These are phyloP conservation scores for Pantherophis guttatus DNA, from an alignment of 2,113 vertebrate species.

Conservation along the genomic window DNA sequence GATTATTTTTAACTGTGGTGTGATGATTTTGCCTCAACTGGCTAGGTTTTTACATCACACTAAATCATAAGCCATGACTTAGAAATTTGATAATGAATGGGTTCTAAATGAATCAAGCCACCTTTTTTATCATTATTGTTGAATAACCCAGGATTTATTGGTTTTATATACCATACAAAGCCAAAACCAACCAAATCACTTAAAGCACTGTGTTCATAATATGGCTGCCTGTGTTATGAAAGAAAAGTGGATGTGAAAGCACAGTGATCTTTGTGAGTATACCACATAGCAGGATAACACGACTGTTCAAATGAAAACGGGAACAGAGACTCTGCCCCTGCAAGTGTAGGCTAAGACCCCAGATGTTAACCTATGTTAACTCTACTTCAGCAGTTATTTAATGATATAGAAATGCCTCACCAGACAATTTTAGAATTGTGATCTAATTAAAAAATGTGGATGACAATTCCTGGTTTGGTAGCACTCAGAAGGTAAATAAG, in stretches of 20 bases:
- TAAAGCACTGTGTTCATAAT: neutral
- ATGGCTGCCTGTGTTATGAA: neutral
- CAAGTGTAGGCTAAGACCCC: neutral
- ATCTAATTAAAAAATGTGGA: neutral
- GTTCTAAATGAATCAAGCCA: neutral
- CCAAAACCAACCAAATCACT: neutral
- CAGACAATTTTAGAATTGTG: neutral
- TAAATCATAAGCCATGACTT: neutral
- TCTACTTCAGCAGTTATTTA: neutral
- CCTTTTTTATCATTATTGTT: neutral
- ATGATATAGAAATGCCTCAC: neutral
- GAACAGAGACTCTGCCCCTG: neutral
- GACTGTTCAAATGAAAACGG: neutral
- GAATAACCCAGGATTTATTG: neutral
- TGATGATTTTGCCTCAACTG: neutral
- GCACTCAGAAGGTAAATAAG: neutral
- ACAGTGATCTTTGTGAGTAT: neutral
- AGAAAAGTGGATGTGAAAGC: neutral
- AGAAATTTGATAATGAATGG: neutral
- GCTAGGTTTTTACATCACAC: neutral
- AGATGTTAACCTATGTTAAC: neutral
- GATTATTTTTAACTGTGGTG: neutral
- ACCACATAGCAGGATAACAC: neutral
- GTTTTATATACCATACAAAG: neutral
- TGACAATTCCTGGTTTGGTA: neutral